A percentile compares a stretch with the other conserved stretches of the same genome.
phyloP scores from a whole-genome alignment of 2,113 vertebrate species.

The Petromus typicus region DNA sequence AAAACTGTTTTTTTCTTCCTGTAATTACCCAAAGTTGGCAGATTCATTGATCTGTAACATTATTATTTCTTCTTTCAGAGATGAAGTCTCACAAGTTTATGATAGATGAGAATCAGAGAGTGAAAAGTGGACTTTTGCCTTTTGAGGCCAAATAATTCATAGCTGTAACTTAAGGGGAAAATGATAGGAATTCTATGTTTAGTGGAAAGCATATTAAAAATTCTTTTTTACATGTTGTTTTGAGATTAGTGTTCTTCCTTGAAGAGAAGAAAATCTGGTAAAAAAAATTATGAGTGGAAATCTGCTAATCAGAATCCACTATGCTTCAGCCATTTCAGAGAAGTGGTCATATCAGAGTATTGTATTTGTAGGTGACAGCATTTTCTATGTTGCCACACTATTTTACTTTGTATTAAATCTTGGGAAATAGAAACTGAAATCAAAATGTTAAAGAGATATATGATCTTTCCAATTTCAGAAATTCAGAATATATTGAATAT shows the following conservation, averaged over 20 bases:
- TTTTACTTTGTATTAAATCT: not conserved
- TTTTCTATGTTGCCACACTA: not conserved
- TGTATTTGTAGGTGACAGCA: not conserved
- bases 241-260: not conserved
- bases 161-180: slow-evolving; percentile 28
- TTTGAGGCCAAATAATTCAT: not conserved
- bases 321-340: not conserved
- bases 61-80: not conserved
- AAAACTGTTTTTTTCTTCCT: not conserved
- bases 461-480: slow-evolving; percentile 17
- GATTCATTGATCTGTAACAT: not conserved
- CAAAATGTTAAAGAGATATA: not conserved
- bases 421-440: slow-evolving; percentile 48
- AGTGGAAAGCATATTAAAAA: not conserved
- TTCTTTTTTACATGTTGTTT: not conserved
- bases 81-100: not conserved
- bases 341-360: not conserved
- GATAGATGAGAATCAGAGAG: not conserved
- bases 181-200: slow-evolving; percentile 1
- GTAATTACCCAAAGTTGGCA: not conserved
- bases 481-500: slow-evolving; percentile 21
- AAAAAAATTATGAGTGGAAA: not conserved
- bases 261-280: not conserved
- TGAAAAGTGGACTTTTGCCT: not conserved
- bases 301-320: not conserved